Evolutionary conservation across 1,140 invertebrate species (phyloP).

Genomic region (Drosophila paulistorum): DNA sequence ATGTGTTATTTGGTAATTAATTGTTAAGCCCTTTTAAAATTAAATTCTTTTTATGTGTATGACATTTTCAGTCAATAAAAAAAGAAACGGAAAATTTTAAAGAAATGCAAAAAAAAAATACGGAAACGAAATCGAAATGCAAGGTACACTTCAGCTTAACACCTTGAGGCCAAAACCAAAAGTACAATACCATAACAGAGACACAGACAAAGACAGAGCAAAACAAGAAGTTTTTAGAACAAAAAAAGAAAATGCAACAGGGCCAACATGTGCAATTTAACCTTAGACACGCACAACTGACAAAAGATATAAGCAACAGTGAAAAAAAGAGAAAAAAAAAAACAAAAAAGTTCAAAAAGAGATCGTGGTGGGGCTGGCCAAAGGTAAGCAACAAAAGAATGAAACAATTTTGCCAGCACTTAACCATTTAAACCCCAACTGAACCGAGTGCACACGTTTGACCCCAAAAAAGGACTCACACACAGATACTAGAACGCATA

Average conservation of each 20-base stretch:
- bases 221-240: neutral
- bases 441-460: constrained; percentile 75
- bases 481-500: constrained; percentile 19
- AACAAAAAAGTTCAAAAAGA: constrained; percentile 20
- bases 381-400: constrained; percentile 65
- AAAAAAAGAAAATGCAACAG: constrained; percentile 55
- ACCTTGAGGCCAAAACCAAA: constrained; percentile 58
- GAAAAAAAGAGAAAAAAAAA: neutral
- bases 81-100: neutral
- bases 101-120: constrained; percentile 11
- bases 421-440: constrained; percentile 77
- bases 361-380: constrained; percentile 24
- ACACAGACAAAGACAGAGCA: neutral
- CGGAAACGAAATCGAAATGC: constrained; percentile 19
- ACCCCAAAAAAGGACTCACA: constrained; percentile 48
- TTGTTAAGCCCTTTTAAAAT: too few species aligned
- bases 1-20: too few species aligned
- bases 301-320: constrained; percentile 31
- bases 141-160: constrained; percentile 56
- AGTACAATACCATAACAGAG: constrained; percentile 48
- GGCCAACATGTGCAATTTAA: constrained; percentile 69
- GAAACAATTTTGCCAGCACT: constrained; percentile 78
- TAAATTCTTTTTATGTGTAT: too few species aligned
- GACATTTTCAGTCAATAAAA: constrained; percentile 39
- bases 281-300: constrained; percentile 60